Evolutionary conservation across 2,888 invertebrate genomes (phyloP), one percentile per base, ranked within the genome.

Genomic region (Thysanoteuthis rhombus): DNA sequence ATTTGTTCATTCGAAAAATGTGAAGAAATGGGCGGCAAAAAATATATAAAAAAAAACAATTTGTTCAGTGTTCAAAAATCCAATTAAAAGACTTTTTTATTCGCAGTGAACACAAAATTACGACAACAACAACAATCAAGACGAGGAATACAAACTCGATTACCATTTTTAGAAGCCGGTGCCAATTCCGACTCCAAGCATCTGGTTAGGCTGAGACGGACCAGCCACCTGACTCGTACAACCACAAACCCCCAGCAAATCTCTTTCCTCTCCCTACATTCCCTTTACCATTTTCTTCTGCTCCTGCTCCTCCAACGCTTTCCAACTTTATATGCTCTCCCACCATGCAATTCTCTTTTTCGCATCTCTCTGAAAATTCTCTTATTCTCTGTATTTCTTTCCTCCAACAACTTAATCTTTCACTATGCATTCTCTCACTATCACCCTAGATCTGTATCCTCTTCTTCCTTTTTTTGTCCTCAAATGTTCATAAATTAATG

Each of bases 1-100:
- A 52, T 52, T 52, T 52, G 52, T n/a, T n/a, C 75, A 75, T 75
- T 75, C 75, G n/a, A 75, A 36, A 75, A 75, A n/a, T 75, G n/a
- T 36, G 75, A 75, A n/a, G n/a, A 36, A 75, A 75, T 12, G 3
- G 75, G 16, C 36, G 36, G 12, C n/a, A n/a, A n/a, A n/a, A n/a
- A n/a, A n/a, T 75, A 10, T 1, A 75, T 16, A n/a, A n/a, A 75
- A 75, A 75, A n/a, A 75, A n/a, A 75, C 16, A 0, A 12, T 75
- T 75, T 75, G 12, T 75, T n/a, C n/a, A 75, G n/a, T n/a, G 75
- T n/a, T 75, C 19, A n/a, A 75, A 75, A 75, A 75, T 75, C n/a
- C n/a, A 75, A 75, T 75, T 75, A 75, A 75, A 75, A 75, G 75
- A 75, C 75, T n/a, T 75, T n/a, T 75, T 75, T 75, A 75, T 75